Evolutionary conservation across 2,113 vertebrate genomes (phyloP), one percentile per base, ranked within the genome.

Genomic region (Rhodinocichla rosea): DNA sequence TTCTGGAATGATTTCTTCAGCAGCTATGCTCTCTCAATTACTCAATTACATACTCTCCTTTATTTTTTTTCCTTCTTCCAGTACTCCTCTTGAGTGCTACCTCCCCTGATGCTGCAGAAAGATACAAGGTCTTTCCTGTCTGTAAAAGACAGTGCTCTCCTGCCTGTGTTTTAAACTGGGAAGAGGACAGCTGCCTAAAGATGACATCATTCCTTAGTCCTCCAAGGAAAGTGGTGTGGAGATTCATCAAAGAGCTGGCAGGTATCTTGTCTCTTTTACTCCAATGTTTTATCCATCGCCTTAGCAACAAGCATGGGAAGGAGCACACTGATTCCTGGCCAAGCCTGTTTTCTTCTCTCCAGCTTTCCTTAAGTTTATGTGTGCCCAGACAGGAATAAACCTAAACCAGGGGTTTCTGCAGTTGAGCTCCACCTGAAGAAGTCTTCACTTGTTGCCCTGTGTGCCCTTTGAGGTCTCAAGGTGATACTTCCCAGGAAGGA

Each of bases 41-140:
- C 57, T 65, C 42, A 65, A 0, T 75, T 45, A 30, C 15, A 10
- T 37, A 60, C 3, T 39, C 21, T 4, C 22, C 56, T 33, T 60
- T 33, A 17, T 33, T 67, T 40, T 89, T 89, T 92, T 40, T 33
- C 10, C 9, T 62, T 75, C 16, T 55, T 71, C 26, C 26, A 75
- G 21, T 50, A 35, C 33, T 2, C 14, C 30, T 22, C 15, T 44
- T 73, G 60, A 93, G 55, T 63, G 80, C 75, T 59, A 42, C 59
- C 69, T 96, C 85, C 88, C 81, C 79, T 96, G 57, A 77, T 94
- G 90, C 94, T 96, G 68, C 47, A 92, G 87, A 73, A 90, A 78
- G 87, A 56, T 70, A 57, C 22, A 67, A 87, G 23, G 9, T 24
- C 39, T 56, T 77, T 91, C 62, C 65, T 65, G 6, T 40, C 47